These are phyloP conservation scores for Plemyria rubiginata DNA, from an alignment of 2,888 invertebrate species.

Conservation along the genomic window DNA sequence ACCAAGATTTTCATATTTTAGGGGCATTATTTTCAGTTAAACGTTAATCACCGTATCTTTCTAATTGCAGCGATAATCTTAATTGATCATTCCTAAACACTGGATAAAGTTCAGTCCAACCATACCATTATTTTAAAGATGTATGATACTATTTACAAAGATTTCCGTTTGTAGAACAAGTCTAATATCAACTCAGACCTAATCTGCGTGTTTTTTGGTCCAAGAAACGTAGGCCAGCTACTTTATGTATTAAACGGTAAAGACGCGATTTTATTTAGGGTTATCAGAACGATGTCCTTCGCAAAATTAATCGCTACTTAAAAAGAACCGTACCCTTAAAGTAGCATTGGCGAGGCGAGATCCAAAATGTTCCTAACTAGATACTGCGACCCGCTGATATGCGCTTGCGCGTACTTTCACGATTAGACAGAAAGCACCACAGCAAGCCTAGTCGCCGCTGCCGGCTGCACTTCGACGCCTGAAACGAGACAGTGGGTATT, in stretches of 20 bases:
- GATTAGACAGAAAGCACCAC: not conserved
- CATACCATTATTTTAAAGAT: not conserved
- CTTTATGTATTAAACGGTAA: not conserved
- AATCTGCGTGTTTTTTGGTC: not conserved
- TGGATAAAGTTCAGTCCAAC: not conserved
- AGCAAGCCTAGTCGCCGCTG: constrained; percentile 48
- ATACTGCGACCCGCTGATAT: constrained; percentile 5
- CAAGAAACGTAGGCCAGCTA: constrained; percentile 1
- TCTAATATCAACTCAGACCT: not conserved
- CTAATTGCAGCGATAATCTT: not conserved
- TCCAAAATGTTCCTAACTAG: constrained; percentile 8
- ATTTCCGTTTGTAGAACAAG: not conserved
- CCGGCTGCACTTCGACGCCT: constrained; percentile 65
- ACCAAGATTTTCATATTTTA: no score
- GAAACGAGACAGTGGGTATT: no score
- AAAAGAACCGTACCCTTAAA: constrained; percentile 2
- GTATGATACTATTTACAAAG: not conserved
- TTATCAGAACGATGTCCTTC: not conserved
- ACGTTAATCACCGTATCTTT: not conserved
- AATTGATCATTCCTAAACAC: not conserved
- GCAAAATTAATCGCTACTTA: not conserved
- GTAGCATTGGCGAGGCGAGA: constrained; percentile 16
- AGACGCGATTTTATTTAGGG: constrained; percentile 8
- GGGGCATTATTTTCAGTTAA: not conserved
- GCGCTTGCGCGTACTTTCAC: not conserved